Evolutionary conservation across 2,113 vertebrate genomes (phyloP), one percentile per base, ranked within the genome.

Genomic region (Cettia cetti): DNA sequence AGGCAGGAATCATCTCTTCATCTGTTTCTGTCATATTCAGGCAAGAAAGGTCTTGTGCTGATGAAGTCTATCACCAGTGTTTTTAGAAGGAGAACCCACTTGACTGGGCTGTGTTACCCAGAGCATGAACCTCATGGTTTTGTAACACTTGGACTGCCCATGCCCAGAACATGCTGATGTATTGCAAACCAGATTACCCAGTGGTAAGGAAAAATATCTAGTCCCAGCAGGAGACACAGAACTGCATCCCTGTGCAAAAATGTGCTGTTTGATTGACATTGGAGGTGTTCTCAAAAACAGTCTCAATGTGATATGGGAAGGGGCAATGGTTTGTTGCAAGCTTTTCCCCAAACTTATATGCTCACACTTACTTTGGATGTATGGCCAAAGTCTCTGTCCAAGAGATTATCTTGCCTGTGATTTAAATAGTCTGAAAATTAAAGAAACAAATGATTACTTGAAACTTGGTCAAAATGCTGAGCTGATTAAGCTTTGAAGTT

Each of bases 351-450:
- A 37, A 69, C 26, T 7, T 65, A 3, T 50, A 57, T 56, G 45
- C 37, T 60, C 49, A 37, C 1, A 0, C 18, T 71, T 79, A 47
- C 19, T 31, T 56, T 72, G 56, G 23, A 40, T 65, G 10, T 20
- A 30, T 52, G 59, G 39, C n/a, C 33, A 50, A 30, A 54, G 31
- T 27, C 59, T 74, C 71, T 77, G 54, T 78, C 37, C 27, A 57
- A 66, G 54, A 63, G 22, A 70, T 86, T 81, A 45, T 47, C 23
- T 85, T 92, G 11, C 10, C 17, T 61, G 21, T 31, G 11, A 40
- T 87, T 87, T 75, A 91, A 89, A 60, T 93, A 82, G 28, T 19
- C 28, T 72, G 59, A 82, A 86, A 90, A 69, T 27, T 85, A 42
- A 92, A 91, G 66, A 70, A 88, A 56, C 3, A 24, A 64, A 65